Percentiles rank a stretch among this genome's conserved stretches.
Conservation (phyloP, 1,140 invertebrate species). For the Chionoecetes opilio region DNA sequence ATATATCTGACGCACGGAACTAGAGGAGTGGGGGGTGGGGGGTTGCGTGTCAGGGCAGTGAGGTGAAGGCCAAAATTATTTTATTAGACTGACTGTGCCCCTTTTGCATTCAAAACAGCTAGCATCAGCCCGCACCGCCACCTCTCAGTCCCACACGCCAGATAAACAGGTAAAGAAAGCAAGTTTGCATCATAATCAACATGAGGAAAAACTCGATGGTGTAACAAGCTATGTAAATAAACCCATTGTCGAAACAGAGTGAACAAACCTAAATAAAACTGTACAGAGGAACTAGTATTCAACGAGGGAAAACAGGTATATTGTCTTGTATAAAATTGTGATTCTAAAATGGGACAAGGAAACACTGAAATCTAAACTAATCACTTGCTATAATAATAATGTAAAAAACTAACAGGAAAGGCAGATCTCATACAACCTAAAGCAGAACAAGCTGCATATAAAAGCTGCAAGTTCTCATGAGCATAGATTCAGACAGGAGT, state of each 20-base stretch:
- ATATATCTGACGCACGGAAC: neutral
- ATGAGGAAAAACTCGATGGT: neutral
- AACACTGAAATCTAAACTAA: neutral
- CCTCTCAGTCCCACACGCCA: neutral
- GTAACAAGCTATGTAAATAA: neutral
- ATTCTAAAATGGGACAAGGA: neutral
- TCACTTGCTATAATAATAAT: neutral
- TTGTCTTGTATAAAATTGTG: neutral
- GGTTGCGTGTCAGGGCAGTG: too few species aligned
- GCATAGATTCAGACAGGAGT: neutral
- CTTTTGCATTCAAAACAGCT: neutral
- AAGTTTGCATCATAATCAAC: neutral
- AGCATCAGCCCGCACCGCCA: neutral
- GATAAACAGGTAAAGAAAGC: too few species aligned
- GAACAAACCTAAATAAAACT: neutral
- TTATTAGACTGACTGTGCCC: too few species aligned
- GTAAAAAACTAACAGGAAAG: neutral
- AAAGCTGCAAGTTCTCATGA: neutral
- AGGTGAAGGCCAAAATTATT: too few species aligned
- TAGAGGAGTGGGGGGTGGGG: too few species aligned
- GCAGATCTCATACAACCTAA: neutral
- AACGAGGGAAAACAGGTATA: neutral
- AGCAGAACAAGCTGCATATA: neutral
- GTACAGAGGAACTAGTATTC: neutral
- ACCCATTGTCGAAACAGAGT: neutral